These are phyloP conservation scores for Palythoa grandiflora DNA, from an alignment of 92 coral and sea anemone species.

Conservation along the genomic window DNA sequence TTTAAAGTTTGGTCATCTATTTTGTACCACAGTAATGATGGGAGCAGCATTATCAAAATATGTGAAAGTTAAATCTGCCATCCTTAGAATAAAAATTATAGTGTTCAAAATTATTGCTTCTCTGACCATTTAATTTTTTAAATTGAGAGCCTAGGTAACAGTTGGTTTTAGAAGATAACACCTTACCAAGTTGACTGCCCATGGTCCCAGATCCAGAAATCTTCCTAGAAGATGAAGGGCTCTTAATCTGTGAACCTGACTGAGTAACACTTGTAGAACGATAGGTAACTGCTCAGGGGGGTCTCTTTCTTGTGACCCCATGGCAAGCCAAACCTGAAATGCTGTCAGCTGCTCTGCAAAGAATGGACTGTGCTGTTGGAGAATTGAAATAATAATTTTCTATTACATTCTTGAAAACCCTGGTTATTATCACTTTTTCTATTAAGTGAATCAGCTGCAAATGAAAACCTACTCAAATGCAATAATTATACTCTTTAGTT, in stretches of 20 bases:
- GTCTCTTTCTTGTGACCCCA: constrained; percentile 86
- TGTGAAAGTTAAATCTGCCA: too few species aligned
- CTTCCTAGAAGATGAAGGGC: constrained; percentile 94
- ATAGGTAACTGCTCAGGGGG: constrained; percentile 98
- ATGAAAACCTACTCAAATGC: too few species aligned
- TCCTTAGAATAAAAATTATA: too few species aligned
- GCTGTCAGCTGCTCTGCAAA: constrained; percentile 96
- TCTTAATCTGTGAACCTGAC: constrained; percentile 96
- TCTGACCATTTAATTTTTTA: neutral
- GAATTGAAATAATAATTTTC: neutral
- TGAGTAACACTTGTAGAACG: constrained; percentile 94
- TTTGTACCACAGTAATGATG: too few species aligned
- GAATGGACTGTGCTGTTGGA: constrained; percentile 88
- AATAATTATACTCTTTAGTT: too few species aligned
- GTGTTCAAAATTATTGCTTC: too few species aligned
- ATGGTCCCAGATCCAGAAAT: constrained; percentile 94
- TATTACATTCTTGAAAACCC: neutral
- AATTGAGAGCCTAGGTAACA: neutral
- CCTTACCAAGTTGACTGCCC: constrained; percentile 98
- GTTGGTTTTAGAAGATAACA: neutral
- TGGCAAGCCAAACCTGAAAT: constrained; percentile 98
- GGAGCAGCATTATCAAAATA: too few species aligned
- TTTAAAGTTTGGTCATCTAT: too few species aligned
- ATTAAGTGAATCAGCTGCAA: too few species aligned
- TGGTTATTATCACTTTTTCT: too few species aligned